phyloP scores from a whole-genome alignment of 2,797 vertebrate species.

The Hafferia zeledoni region DNA sequence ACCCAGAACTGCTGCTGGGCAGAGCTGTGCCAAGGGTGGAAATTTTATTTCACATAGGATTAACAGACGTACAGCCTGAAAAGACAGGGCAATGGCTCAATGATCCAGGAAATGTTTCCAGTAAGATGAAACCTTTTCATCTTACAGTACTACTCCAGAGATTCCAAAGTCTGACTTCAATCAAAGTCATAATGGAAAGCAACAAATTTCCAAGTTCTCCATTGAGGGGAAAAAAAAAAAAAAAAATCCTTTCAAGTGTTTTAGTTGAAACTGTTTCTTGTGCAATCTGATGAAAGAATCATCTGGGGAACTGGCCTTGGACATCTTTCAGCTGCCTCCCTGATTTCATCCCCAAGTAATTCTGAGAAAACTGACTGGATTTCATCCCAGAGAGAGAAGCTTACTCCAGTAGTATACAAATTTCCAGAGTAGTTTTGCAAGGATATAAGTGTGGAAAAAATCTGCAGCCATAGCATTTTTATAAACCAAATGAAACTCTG shows the following conservation, averaged over 20 bases:
- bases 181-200: conserved; percentile 24
- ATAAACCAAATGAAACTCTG: neutral
- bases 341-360: neutral
- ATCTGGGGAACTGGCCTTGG: neutral
- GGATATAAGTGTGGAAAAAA: neutral
- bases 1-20: neutral
- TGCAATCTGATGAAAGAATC: conserved; percentile 5
- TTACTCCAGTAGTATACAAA: neutral
- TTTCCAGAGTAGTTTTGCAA: neutral
- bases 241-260: neutral
- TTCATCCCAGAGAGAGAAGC: neutral
- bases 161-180: conserved; percentile 28
- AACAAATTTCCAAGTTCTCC: conserved; percentile 18
- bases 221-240: neutral
- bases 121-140: conserved; percentile 26
- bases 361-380: neutral
- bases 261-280: conserved; percentile 3
- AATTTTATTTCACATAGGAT: conserved; percentile 34
- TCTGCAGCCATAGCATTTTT: neutral
- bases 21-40: neutral
- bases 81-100: conserved; percentile 30
- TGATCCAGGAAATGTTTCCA: conserved; percentile 34
- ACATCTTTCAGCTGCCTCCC: neutral
- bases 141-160: conserved; percentile 6
- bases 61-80: neutral